Conservation (phyloP, 2,113 vertebrate species). For the Pituophis catenifer region DNA sequence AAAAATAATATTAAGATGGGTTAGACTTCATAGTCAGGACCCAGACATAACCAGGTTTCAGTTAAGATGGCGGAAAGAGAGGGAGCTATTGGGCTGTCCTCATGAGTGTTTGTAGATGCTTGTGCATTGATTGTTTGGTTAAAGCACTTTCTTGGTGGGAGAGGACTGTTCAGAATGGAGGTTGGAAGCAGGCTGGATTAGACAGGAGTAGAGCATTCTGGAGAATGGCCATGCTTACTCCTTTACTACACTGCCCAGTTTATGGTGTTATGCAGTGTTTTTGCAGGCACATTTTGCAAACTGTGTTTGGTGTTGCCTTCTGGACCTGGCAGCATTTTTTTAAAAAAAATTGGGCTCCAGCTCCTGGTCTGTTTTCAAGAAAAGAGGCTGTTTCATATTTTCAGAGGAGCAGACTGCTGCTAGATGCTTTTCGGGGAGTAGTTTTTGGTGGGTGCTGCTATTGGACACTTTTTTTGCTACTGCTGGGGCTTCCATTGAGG, state of each 20-base stretch:
- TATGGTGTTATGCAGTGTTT: neutral
- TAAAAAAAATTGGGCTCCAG: neutral
- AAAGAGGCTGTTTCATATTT: neutral
- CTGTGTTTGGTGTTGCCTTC: neutral
- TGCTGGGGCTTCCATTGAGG: neutral
- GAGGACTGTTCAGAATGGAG: neutral
- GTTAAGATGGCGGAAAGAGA: neutral
- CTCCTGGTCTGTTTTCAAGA: neutral
- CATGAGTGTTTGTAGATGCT: neutral
- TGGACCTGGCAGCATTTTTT: neutral
- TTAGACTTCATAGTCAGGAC: neutral
- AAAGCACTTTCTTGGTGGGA: neutral
- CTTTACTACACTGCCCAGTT: neutral
- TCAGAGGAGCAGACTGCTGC: neutral
- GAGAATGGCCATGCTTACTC: neutral
- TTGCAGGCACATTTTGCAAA: neutral
- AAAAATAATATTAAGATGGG: neutral
- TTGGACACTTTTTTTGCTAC: neutral
- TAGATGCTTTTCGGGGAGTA: neutral
- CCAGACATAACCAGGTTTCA: neutral
- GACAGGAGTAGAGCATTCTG: neutral
- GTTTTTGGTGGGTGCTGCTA: neutral
- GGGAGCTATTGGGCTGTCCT: neutral
- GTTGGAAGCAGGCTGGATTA: neutral
- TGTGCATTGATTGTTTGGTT: neutral